Evolutionary conservation across 2,888 invertebrate species (phyloP).

Genomic region (Monopis laevigella): DNA sequence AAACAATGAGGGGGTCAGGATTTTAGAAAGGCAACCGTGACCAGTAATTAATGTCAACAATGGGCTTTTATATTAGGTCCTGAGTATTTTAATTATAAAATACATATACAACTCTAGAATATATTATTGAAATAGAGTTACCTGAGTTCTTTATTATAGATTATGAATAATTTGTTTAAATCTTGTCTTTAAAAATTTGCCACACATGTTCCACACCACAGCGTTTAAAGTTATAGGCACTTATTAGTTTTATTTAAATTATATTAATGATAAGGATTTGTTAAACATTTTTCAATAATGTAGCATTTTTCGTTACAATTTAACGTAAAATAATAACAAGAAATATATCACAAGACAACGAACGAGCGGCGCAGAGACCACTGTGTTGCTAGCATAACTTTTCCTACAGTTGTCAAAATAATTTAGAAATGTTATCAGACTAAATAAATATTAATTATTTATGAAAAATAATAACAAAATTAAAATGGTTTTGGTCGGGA

Average conservation of each 20-base stretch:
- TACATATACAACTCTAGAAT: too few relatives aligned
- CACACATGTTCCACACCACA: slow-evolving; percentile 35
- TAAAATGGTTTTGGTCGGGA: not conserved
- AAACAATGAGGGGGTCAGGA: too few relatives aligned
- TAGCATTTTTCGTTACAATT: slow-evolving; percentile 53
- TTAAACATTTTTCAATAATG: slow-evolving; percentile 51
- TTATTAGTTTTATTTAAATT: not conserved
- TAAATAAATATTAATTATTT: not conserved
- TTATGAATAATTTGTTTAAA: slow-evolving; percentile 9
- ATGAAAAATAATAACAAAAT: too few relatives aligned
- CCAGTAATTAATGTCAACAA: too few relatives aligned
- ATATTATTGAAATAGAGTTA: too few relatives aligned
- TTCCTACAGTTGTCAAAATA: not conserved
- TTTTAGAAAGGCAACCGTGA: not conserved
- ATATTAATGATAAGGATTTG: slow-evolving; percentile 25
- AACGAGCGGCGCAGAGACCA: slow-evolving; percentile 18
- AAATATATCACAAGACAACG: slow-evolving; percentile 42
- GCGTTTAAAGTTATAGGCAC: too few relatives aligned
- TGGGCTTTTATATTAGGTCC: not conserved
- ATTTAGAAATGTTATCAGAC: not conserved
- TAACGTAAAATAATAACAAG: slow-evolving; percentile 43
- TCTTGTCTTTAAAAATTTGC: slow-evolving; percentile 51
- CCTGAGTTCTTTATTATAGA: too few relatives aligned
- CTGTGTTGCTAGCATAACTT: not conserved
- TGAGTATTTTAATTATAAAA: not conserved